These are phyloP conservation scores for Araneus ventricosus DNA, from an alignment of 1,140 invertebrate species.

Conservation along the genomic window DNA sequence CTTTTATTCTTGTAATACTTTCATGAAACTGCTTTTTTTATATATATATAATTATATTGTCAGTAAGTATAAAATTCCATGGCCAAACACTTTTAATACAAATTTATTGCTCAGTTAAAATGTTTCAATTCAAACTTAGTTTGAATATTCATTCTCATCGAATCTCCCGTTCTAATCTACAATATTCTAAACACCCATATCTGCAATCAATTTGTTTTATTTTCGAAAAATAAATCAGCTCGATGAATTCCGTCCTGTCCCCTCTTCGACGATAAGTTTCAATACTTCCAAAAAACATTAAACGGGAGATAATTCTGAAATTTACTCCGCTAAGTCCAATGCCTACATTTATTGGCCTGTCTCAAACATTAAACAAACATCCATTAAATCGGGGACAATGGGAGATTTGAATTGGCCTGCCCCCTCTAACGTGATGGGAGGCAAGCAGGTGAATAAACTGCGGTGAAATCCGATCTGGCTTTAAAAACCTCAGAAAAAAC, in stretches of 20 bases:
- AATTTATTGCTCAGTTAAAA: not conserved
- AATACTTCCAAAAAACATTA: not conserved
- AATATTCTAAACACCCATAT: not conserved
- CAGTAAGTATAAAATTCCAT: not conserved
- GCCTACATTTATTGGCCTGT: slow-evolving; percentile 3
- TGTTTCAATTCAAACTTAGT: not conserved
- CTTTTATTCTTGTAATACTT: no score
- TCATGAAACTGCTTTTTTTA: no score
- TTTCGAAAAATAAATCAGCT: not conserved
- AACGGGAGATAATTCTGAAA: slow-evolving; percentile 1
- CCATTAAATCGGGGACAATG: not conserved
- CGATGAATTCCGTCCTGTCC: no score
- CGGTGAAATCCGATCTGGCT: slow-evolving; percentile 45
- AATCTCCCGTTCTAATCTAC: not conserved
- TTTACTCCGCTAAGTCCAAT: slow-evolving; percentile 3
- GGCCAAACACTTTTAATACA: not conserved
- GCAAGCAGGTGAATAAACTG: slow-evolving; percentile 60
- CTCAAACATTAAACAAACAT: slow-evolving; percentile 1
- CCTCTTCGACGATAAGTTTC: not conserved
- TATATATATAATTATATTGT: not conserved
- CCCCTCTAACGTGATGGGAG: not conserved
- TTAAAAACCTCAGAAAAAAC: slow-evolving; percentile 56
- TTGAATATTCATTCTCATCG: not conserved
- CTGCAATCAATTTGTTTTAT: not conserved
- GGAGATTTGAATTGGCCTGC: not conserved